These are phyloP conservation scores for Ammodytes dubius DNA, from an alignment of 2,113 vertebrate genomes.

Conservation along the genomic window DNA sequence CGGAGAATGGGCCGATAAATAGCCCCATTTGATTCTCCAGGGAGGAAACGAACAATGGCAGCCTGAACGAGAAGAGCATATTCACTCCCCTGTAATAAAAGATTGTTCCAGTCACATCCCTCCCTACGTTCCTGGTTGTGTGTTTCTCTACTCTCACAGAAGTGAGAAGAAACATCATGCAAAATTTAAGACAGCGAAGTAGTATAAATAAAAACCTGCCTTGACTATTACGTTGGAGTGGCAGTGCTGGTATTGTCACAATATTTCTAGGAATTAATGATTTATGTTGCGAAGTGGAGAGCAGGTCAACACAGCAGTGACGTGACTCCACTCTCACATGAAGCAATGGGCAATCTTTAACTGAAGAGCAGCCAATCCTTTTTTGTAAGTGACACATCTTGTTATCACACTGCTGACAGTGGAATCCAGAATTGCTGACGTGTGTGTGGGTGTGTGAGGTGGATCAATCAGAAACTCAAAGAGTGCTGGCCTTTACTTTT, in stretches of 20 bases:
- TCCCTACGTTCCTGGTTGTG: constrained; percentile 29
- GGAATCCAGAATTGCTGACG: constrained; percentile 9
- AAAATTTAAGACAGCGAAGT: constrained; percentile 56
- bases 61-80: constrained; percentile 57
- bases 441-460: constrained; percentile 1
- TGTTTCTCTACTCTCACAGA: constrained; percentile 8
- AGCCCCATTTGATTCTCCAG: constrained; percentile 37
- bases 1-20: constrained; percentile 61
- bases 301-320: constrained; percentile 22
- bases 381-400: constrained; percentile 30
- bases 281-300: constrained; percentile 24
- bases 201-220: constrained; percentile 58
- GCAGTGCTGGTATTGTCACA: constrained; percentile 40
- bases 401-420: constrained; percentile 36
- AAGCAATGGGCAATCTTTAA: constrained; percentile 36
- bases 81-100: constrained; percentile 59
- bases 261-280: constrained; percentile 62
- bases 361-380: constrained; percentile 24
- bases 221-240: constrained; percentile 19
- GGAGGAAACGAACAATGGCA: constrained; percentile 30
- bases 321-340: constrained; percentile 11
- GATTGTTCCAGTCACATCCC: constrained; percentile 48
- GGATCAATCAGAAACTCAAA: constrained; percentile 1
- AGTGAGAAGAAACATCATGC: constrained; percentile 39
- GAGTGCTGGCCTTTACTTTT: background rate